Percentiles rank a stretch among this genome's conserved stretches.
phyloP scores from a whole-genome alignment of 2,888 invertebrate genomes.

The Cotesia congregata region DNA sequence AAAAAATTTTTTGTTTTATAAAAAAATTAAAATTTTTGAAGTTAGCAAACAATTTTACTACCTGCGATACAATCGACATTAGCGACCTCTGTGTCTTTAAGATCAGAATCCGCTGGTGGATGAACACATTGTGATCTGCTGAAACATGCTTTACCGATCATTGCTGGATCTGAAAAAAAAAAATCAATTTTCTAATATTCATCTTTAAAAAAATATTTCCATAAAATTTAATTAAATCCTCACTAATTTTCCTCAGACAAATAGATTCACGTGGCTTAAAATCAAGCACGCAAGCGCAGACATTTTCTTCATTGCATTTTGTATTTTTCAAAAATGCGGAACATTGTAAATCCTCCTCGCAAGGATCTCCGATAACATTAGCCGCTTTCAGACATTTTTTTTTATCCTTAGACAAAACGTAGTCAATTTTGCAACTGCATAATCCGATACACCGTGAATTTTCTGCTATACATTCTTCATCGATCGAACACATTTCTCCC shows the following conservation, averaged over 20 bases:
- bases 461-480: constrained; percentile 64
- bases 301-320: constrained; percentile 53
- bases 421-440: constrained; percentile 64
- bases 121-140: constrained; percentile 58
- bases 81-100: constrained; percentile 53
- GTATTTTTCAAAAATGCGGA: constrained; percentile 57
- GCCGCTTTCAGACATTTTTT: constrained; percentile 63
- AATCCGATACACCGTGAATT: constrained; percentile 62
- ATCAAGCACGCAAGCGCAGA: constrained; percentile 56
- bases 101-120: constrained; percentile 54
- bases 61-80: constrained; percentile 61
- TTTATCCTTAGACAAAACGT: constrained; percentile 59
- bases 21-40: constrained; percentile 4
- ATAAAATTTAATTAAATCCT: constrained; percentile 42
- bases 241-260: constrained; percentile 57
- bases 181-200: constrained; percentile 10
- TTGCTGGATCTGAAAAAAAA: constrained; percentile 41
- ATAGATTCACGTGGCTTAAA: constrained; percentile 58
- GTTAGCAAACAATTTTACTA: constrained; percentile 33
- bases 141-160: constrained; percentile 52
- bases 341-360: constrained; percentile 63
- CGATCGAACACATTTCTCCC: constrained; percentile 58
- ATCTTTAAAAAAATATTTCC: constrained; percentile 3
- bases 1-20: constrained; percentile 23
- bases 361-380: constrained; percentile 60